Percentiles rank a stretch among this genome's conserved stretches.
Conservation (phyloP, 2,888 invertebrate genomes). For the Matsumyia berberina region DNA sequence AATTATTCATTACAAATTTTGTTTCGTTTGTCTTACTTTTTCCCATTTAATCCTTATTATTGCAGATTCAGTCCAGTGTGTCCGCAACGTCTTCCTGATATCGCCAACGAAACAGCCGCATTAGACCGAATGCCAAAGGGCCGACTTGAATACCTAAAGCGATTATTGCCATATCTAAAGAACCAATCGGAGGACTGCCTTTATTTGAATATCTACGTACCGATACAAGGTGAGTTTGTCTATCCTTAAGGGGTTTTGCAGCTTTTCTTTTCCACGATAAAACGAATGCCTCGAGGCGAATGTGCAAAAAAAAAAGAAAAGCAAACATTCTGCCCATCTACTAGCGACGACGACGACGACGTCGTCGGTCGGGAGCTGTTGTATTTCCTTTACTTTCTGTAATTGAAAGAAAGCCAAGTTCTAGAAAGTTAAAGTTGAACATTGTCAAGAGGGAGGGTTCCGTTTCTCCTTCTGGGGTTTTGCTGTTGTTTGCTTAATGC, state of each 20-base stretch:
- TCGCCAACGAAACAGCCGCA: conserved; percentile 93
- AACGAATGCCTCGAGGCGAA: conserved; percentile 12
- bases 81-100: conserved; percentile 95
- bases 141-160: conserved; percentile 93
- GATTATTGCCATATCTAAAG: conserved; percentile 93
- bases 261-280: background rate
- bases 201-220: conserved; percentile 98
- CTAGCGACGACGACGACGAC: too few relatives aligned
- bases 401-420: conserved; percentile 64
- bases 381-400: conserved; percentile 27
- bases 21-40: conserved; percentile 43
- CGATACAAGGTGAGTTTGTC: conserved; percentile 92
- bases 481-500: conserved; percentile 24
- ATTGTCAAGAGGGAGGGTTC: conserved; percentile 38
- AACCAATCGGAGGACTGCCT: conserved; percentile 99
- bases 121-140: conserved; percentile 94
- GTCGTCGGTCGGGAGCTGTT: conserved; percentile 28
- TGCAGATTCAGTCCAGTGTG: conserved; percentile 94
- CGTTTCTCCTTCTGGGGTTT: background rate
- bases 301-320: background rate
- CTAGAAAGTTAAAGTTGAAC: conserved; percentile 45
- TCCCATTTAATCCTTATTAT: conserved; percentile 60
- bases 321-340: conserved; percentile 20
- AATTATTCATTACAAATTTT: conserved; percentile 32
- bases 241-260: conserved; percentile 16